A percentile compares a stretch with the other conserved stretches of the same genome.
phyloP scores from a whole-genome alignment of 2,113 vertebrate species.

The Condylura cristata region DNA sequence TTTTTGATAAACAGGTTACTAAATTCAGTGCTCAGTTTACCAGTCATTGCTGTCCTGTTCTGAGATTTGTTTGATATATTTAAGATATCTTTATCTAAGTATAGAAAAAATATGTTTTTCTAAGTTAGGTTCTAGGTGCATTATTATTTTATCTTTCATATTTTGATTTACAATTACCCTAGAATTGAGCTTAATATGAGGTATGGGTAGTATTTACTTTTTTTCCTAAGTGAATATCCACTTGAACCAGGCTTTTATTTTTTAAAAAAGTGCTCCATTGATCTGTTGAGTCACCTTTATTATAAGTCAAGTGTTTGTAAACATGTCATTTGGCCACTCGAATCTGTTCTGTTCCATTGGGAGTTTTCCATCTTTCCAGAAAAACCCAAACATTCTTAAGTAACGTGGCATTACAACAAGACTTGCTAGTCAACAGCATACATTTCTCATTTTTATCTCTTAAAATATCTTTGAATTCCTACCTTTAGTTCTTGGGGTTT shows the following conservation, averaged over 20 bases:
- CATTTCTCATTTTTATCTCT: conserved; percentile 1
- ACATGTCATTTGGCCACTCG: no score
- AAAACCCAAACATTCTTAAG: conserved; percentile 10
- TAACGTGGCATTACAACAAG: not conserved
- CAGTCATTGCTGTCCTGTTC: not conserved
- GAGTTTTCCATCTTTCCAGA: no score
- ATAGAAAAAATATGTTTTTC: not conserved
- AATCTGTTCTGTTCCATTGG: no score
- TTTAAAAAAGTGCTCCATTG: no score
- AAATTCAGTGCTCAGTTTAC: not conserved
- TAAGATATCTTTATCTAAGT: not conserved
- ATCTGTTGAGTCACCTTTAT: no score
- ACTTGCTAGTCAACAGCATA: not conserved
- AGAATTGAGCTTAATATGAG: not conserved
- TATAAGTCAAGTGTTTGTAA: no score
- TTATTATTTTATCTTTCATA: not conserved
- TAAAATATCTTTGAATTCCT: not conserved
- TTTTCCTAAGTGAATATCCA: no score
- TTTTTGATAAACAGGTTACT: not conserved
- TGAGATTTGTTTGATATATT: not conserved
- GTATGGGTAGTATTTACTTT: not conserved
- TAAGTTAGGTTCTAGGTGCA: not conserved
- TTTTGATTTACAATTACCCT: not conserved
- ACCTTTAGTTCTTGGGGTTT: not conserved
- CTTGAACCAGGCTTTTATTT: no score